phyloP scores from a whole-genome alignment of 2,113 vertebrate species.

The Meriones unguiculatus region DNA sequence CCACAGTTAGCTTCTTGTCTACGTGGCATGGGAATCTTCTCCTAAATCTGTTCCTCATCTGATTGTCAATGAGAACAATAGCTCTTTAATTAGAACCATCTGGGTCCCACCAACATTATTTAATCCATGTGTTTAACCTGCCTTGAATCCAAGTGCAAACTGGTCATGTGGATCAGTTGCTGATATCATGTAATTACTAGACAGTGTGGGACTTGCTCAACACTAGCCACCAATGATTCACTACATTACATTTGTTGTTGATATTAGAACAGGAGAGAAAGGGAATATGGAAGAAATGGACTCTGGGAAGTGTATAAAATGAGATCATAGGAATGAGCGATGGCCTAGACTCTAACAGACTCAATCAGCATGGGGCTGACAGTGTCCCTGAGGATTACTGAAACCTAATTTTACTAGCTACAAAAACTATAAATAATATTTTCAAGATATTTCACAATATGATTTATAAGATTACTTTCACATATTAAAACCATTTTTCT shows the following conservation, averaged over 20 bases:
- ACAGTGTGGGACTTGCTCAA: neutral
- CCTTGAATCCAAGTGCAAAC: neutral
- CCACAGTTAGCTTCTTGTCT: constrained; percentile 68
- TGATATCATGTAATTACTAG: constrained; percentile 11
- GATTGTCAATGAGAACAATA: constrained; percentile 62
- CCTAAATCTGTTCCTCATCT: constrained; percentile 70
- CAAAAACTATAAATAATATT: neutral
- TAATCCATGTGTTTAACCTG: constrained; percentile 36
- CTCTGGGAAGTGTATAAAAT: neutral
- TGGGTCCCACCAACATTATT: constrained; percentile 31
- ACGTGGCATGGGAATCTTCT: constrained; percentile 74
- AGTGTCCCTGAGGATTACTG: neutral
- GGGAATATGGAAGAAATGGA: neutral
- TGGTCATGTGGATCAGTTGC: neutral
- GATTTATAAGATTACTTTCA: neutral
- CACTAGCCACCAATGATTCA: neutral
- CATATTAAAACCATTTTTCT: neutral
- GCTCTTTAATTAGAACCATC: constrained; percentile 71
- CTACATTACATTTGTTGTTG: neutral
- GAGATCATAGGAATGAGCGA: neutral
- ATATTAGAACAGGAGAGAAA: neutral
- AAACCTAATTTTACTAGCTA: constrained; percentile 7
- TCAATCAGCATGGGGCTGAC: neutral
- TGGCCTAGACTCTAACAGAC: neutral
- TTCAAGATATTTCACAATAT: neutral